A percentile compares a stretch with the other conserved stretches of the same genome.
phyloP scores from a whole-genome alignment of 2,797 vertebrate genomes.

The Thaleichthys pacificus region DNA sequence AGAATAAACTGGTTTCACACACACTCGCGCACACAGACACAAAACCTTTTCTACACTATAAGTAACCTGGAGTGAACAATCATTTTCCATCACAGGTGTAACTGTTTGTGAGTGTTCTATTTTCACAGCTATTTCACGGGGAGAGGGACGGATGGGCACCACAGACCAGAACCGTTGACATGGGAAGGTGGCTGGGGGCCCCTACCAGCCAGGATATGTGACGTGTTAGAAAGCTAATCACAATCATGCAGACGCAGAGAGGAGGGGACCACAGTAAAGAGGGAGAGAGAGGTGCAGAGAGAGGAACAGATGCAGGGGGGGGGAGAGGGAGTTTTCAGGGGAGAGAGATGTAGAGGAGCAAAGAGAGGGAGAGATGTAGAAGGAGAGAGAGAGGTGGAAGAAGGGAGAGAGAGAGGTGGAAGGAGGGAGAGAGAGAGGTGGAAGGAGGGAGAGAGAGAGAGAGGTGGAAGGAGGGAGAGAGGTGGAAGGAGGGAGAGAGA shows the following conservation, averaged over 20 bases:
- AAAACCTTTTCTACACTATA: background rate
- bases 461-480: background rate
- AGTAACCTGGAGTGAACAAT: background rate
- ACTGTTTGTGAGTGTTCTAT: constrained; percentile 10
- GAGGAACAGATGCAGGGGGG: background rate
- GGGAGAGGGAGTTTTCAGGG: background rate
- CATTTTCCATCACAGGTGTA: background rate
- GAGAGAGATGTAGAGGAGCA: background rate
- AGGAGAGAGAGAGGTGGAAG: background rate
- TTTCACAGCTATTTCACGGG: background rate
- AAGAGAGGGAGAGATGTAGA: too few relatives aligned
- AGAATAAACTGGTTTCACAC: background rate
- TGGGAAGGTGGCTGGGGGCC: background rate
- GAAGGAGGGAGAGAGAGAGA: too few relatives aligned
- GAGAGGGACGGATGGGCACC: background rate
- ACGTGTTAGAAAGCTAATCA: too few relatives aligned
- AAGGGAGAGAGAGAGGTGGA: background rate
- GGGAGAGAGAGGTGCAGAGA: background rate
- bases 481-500: background rate
- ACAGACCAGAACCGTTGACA: background rate
- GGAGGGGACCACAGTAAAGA: too few relatives aligned
- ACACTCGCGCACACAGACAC: background rate
- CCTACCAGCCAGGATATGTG: too few relatives aligned
- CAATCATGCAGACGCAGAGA: too few relatives aligned
- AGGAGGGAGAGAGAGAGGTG: too few relatives aligned